Base-by-base conservation (phyloP, 2,888 invertebrate species). In the Proisotoma minuta region DNA sequence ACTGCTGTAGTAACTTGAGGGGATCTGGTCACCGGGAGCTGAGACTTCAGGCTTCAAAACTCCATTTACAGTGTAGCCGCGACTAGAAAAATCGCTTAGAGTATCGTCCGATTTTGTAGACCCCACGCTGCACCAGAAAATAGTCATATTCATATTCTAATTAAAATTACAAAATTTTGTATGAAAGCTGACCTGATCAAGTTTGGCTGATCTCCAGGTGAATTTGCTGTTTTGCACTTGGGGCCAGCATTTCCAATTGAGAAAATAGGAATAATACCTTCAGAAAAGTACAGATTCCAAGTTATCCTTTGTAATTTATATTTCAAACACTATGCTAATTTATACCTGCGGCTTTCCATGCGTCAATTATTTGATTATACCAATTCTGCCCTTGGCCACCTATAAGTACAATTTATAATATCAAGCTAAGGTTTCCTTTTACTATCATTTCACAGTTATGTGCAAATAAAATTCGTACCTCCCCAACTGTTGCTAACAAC, bases 401-500 rank as follows among this genome's bases (percentile, higher is more conserved):
- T n/a, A n/a, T n/a, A n/a, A n/a, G n/a, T n/a, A n/a, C n/a, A n/a
- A n/a, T n/a, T n/a, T n/a, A n/a, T n/a, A n/a, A n/a, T n/a, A n/a
- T n/a, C n/a, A n/a, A n/a, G n/a, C n/a, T n/a, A n/a, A n/a, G n/a
- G n/a, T n/a, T n/a, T n/a, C n/a, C n/a, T n/a, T n/a, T n/a, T n/a
- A n/a, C n/a, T n/a, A n/a, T n/a, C n/a, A n/a, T n/a, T n/a, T n/a
- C n/a, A n/a, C n/a, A n/a, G n/a, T n/a, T n/a, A n/a, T n/a, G n/a
- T n/a, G n/a, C n/a, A n/a, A n/a, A n/a, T n/a, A n/a, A n/a, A n/a
- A n/a, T n/a, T n/a, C n/a, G n/a, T n/a, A n/a, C n/a, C 50, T 5
- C 50, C 50, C 50, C 50, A 50, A 24, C 50, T 50, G n/a, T 50
- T 50, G n/a, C 50, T 23, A 8, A 50, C 24, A 5, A 50, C 50